Percentiles rank a stretch among this genome's conserved stretches.
These are phyloP conservation scores for Cheilosia grossa DNA, from an alignment of 2,888 invertebrate species.

Conservation along the genomic window DNA sequence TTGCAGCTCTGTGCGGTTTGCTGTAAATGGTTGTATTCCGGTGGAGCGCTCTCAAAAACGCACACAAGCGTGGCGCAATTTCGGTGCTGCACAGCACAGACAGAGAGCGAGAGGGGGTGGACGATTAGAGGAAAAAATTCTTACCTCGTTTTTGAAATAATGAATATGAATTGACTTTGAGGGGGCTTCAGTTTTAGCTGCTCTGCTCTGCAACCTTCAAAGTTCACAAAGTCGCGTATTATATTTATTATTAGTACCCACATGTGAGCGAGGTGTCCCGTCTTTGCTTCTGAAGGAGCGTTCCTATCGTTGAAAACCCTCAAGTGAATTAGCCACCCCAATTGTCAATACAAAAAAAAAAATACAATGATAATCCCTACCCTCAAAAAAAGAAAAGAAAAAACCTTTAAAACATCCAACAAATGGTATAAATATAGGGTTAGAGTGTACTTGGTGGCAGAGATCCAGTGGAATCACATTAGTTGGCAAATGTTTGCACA, in stretches of 20 bases:
- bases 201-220: not conserved
- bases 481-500: constrained; percentile 59
- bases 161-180: constrained; percentile 36
- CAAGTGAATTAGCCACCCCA: constrained; percentile 14
- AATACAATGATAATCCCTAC: constrained; percentile 22
- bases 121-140: constrained; percentile 15
- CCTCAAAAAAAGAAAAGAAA: constrained; percentile 24
- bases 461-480: constrained; percentile 59
- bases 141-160: constrained; percentile 40
- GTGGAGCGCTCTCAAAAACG: constrained; percentile 23
- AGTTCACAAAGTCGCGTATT: not conserved
- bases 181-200: not conserved
- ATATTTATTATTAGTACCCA: not conserved
- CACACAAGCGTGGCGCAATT: constrained; percentile 11
- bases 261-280: not conserved
- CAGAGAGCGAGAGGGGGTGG: not conserved
- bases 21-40: constrained; percentile 51
- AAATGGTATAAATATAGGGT: constrained; percentile 48
- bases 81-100: not conserved
- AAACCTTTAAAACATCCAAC: constrained; percentile 25
- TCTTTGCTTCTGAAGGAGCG: not conserved
- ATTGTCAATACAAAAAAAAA: constrained; percentile 29
- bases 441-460: constrained; percentile 35
- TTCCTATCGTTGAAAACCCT: constrained; percentile 16
- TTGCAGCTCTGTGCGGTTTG: not conserved